Percentiles rank a stretch among this genome's conserved stretches.
Evolutionary conservation across 2,888 invertebrate genomes (phyloP).

Genomic region (Lagria hirta): DNA sequence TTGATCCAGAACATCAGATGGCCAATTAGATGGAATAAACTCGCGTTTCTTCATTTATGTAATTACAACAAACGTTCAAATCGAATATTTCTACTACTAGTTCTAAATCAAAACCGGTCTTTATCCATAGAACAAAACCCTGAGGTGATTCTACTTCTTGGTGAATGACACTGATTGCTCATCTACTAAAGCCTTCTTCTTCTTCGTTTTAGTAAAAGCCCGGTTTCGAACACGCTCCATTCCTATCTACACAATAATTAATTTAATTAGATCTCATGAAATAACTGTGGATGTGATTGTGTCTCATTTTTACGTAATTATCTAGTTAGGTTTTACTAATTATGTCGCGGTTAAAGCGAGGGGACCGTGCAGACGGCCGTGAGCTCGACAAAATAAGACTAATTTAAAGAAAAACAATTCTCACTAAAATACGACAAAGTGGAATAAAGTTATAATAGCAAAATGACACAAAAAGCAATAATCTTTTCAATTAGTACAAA

Average conservation of each 20-base stretch:
- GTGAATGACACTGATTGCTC: constrained; percentile 39
- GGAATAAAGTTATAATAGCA: too few relatives aligned
- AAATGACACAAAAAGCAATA: too few relatives aligned
- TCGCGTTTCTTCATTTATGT: constrained; percentile 36
- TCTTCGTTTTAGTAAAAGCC: constrained; percentile 22
- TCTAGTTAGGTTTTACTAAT: constrained; percentile 31
- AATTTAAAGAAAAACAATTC: too few relatives aligned
- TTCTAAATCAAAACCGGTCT: constrained; percentile 36
- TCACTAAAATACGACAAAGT: too few relatives aligned
- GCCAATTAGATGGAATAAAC: constrained; percentile 36
- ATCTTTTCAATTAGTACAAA: too few relatives aligned
- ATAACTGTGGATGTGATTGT: constrained; percentile 27
- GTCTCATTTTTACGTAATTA: constrained; percentile 30
- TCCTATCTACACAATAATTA: constrained; percentile 26
- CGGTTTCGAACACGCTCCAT: constrained; percentile 18
- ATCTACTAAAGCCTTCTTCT: constrained; percentile 24
- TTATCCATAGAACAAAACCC: constrained; percentile 29
- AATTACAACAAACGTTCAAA: constrained; percentile 36
- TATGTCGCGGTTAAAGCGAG: constrained; percentile 26
- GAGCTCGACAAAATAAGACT: too few relatives aligned
- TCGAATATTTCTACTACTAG: constrained; percentile 29
- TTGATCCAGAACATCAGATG: constrained; percentile 30
- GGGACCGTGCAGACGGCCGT: too few relatives aligned
- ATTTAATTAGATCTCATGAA: constrained; percentile 28
- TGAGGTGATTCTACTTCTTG: constrained; percentile 30